Conservation (phyloP, 2,113 vertebrate genomes). For the Forbesichthys papilliferus region DNA sequence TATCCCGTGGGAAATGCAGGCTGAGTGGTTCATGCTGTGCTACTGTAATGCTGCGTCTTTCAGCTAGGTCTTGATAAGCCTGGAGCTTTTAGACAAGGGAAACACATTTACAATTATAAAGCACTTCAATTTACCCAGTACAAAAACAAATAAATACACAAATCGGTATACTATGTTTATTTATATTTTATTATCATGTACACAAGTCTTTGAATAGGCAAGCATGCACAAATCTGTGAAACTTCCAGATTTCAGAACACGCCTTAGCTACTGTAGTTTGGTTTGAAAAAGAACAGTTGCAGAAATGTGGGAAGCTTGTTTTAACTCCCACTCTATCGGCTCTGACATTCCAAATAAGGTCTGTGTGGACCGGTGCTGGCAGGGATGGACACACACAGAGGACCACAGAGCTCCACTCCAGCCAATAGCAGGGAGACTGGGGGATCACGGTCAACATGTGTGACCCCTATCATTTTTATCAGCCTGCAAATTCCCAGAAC, state of each 20-base stretch:
- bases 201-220: conserved; percentile 36
- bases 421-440: conserved; percentile 51
- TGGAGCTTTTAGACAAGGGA: conserved; percentile 55
- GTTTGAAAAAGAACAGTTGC: conserved; percentile 44
- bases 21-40: conserved; percentile 70
- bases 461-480: conserved; percentile 11
- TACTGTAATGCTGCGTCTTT: conserved; percentile 63
- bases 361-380: conserved; percentile 58
- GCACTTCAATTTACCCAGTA: conserved; percentile 23
- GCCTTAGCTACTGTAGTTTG: conserved; percentile 26
- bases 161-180: conserved; percentile 45
- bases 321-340: conserved; percentile 72
- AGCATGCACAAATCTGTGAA: conserved; percentile 41
- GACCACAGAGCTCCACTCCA: conserved; percentile 58
- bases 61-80: conserved; percentile 62
- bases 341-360: conserved; percentile 77
- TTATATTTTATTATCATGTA: conserved; percentile 41
- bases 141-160: conserved; percentile 37
- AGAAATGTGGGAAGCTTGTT: conserved; percentile 67
- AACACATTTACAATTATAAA: conserved; percentile 64
- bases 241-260: conserved; percentile 39
- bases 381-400: conserved; percentile 44
- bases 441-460: conserved; percentile 62
- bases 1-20: conserved; percentile 69
- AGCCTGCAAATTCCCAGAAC: conserved; percentile 68